These are phyloP conservation scores for Centruroides sculpturatus DNA, from an alignment of 1,140 invertebrate species.

Conservation along the genomic window DNA sequence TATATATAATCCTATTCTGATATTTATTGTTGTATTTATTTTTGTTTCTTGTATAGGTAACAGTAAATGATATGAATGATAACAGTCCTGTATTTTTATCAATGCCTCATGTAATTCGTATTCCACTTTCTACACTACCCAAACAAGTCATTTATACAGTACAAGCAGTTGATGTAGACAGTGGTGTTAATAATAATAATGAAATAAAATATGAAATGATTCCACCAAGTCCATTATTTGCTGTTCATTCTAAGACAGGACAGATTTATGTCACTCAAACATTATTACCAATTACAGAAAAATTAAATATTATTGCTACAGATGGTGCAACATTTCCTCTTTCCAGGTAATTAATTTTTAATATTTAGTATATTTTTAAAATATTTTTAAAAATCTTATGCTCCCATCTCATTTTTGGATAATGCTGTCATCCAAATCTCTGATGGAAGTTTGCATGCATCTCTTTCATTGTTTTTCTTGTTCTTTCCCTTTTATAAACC, in stretches of 20 bases:
- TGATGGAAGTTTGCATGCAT: too few relatives aligned
- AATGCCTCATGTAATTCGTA: conserved; percentile 48
- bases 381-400: too few relatives aligned
- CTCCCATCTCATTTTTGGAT: too few relatives aligned
- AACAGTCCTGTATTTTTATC: conserved; percentile 69
- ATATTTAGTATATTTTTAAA: too few relatives aligned
- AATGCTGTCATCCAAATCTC: too few relatives aligned
- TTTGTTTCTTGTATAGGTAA: conserved; percentile 38
- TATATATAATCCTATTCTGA: too few relatives aligned
- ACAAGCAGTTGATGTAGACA: conserved; percentile 73
- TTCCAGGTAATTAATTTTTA: conserved; percentile 11
- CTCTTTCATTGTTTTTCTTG: too few relatives aligned
- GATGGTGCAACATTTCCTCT: conserved; percentile 17
- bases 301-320: conserved; percentile 17
- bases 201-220: conserved; percentile 47
- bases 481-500: too few relatives aligned
- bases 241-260: conserved; percentile 71
- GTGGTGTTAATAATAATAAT: conserved; percentile 74
- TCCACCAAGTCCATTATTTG: conserved; percentile 44
- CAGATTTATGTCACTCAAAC: conserved; percentile 80
- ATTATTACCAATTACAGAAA: conserved; percentile 49
- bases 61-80: conserved; percentile 83
- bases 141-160: conserved; percentile 48
- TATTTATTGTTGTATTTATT: too few relatives aligned
- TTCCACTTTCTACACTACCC: conserved; percentile 19